Base-by-base conservation (phyloP, 2,888 invertebrate genomes). In the Cancer borealis region DNA sequence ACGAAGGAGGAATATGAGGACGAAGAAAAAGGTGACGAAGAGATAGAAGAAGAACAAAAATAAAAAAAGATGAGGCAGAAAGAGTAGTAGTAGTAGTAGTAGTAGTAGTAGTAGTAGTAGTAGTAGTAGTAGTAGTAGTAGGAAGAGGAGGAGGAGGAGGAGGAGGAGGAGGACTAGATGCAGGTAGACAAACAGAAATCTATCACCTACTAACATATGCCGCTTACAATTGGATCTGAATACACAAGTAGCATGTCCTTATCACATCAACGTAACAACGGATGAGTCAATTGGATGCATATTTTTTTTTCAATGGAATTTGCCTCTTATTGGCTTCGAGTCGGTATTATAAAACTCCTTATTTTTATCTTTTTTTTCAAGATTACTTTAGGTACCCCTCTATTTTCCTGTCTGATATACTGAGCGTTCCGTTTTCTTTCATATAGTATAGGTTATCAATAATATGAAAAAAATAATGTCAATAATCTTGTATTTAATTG, bases 121-220 rank as follows among this genome's bases (percentile, higher is more conserved):
- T 39, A 46, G 54, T 21, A 84, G 84, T 17, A 79, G 26, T 0
- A 39, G 39, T 39, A 39, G 39, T 39, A 39, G 39, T 39, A 39
- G 39, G 10, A 49, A 26, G 8, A 45, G 79, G 54, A 46, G 54
- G 45, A 84, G 84, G 30, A 79, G 26, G 73, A 92, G 39, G 79
- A 14, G 46, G 84, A 45, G 79, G 47, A n/a, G 6, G 91, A 45
- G 73, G 92, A 26, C 45, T 45, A 88, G 46, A 88, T 88, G 88
- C 46, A 46, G 21, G 88, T 4, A 49, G 49, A 66, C 66, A 66
- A 66, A 66, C 73, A 73, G 26, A n/a, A 73, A 73, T 73, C 73
- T 73, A 73, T 73, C 73, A 73, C n/a, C 73, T 73, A 73, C 73
- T 73, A 73, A 73, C 73, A 73, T 73, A 73, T 73, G n/a, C 73